These are phyloP conservation scores for Microctenopoma steveboyesi DNA, from an alignment of 2,797 vertebrate genomes.

Conservation along the genomic window DNA sequence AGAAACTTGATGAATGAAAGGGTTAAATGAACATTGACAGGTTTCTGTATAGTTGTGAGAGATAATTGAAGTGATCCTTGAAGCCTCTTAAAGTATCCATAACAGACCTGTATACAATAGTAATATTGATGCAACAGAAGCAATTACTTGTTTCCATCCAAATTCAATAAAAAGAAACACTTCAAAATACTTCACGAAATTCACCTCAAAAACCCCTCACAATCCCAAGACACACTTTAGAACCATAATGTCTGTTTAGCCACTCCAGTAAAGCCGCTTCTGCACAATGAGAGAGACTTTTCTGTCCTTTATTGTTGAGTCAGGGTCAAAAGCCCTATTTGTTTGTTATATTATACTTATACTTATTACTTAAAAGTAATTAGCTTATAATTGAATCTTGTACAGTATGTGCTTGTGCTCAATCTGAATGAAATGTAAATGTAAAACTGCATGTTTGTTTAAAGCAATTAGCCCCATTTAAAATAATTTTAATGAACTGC, in stretches of 20 bases:
- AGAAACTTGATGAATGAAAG: too few species aligned
- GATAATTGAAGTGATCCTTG: constrained; percentile 2
- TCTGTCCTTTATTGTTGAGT: constrained; percentile 2
- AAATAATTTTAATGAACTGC: background rate
- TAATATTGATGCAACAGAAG: constrained; percentile 23
- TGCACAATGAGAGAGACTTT: background rate
- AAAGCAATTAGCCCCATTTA: constrained; percentile 40
- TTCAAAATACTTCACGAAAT: background rate
- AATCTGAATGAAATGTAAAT: constrained; percentile 26
- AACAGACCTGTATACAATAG: constrained; percentile 5
- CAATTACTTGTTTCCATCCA: constrained; percentile 21
- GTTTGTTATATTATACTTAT: constrained; percentile 2
- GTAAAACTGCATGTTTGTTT: constrained; percentile 35
- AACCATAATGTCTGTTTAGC: constrained; percentile 1
- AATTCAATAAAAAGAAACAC: constrained; percentile 23
- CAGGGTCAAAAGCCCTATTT: constrained; percentile 4
- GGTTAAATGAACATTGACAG: background rate
- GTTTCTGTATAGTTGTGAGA: background rate
- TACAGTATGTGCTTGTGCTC: constrained; percentile 12
- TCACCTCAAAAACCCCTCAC: constrained; percentile 18
- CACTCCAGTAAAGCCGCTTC: constrained; percentile 3
- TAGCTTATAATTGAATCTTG: background rate
- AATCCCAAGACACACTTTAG: constrained; percentile 18
- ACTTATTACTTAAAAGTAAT: constrained; percentile 17
- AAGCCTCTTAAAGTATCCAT: background rate